Conservation (phyloP, 2,113 vertebrate genomes). For the Oceanodroma tethys region DNA sequence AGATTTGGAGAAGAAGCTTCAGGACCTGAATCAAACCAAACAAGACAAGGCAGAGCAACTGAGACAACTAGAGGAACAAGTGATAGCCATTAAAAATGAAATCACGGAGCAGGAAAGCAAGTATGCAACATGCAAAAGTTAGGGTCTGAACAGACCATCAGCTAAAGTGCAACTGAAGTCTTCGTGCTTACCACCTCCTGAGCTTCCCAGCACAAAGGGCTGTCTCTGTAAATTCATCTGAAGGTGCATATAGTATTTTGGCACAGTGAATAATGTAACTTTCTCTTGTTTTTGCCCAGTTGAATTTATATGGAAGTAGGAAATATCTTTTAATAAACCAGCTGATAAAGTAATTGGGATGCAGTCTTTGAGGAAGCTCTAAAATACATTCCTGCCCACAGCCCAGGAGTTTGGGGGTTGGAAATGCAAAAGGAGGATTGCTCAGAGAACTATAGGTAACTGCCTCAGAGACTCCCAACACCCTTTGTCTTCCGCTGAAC, state of each 20-base stretch:
- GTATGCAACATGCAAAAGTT: constrained; percentile 73
- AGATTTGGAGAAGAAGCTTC: constrained; percentile 84
- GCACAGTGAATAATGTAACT: neutral
- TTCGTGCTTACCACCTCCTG: neutral
- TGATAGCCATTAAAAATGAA: constrained; percentile 71
- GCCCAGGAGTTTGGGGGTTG: neutral
- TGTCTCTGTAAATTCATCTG: neutral
- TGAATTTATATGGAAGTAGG: neutral
- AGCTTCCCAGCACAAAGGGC: neutral
- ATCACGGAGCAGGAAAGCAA: constrained; percentile 67
- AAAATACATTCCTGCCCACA: neutral
- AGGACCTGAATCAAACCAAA: constrained; percentile 69
- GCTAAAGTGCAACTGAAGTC: neutral
- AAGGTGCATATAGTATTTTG: neutral
- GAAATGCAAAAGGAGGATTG: neutral
- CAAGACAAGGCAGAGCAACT: constrained; percentile 76
- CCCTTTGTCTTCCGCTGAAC: neutral
- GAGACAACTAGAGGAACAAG: constrained; percentile 66
- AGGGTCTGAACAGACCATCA: neutral
- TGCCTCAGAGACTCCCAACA: neutral
- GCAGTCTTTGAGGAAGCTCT: neutral
- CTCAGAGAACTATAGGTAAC: neutral
- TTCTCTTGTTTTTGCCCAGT: neutral
- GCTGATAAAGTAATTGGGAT: neutral
- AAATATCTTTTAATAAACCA: constrained; percentile 27